phyloP scores from a whole-genome alignment of 2,888 invertebrate genomes.

The Spisula solida region DNA sequence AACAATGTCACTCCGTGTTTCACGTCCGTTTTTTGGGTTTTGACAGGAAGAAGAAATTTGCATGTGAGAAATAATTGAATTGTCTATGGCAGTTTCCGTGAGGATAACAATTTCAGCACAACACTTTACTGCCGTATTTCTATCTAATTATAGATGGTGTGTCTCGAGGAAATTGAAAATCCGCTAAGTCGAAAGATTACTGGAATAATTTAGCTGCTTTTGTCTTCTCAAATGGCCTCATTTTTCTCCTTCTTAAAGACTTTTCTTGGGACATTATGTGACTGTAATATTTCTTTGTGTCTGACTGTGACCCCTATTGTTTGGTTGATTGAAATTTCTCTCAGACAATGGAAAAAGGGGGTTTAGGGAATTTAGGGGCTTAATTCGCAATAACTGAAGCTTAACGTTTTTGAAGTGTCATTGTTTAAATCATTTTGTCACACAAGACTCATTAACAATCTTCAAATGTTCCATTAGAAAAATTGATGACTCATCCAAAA shows the following conservation, averaged over 20 bases:
- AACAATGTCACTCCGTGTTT: not conserved
- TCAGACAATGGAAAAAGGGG: slow-evolving; percentile 36
- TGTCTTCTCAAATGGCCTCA: slow-evolving; percentile 18
- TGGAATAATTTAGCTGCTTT: slow-evolving; percentile 36
- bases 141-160: slow-evolving; percentile 28
- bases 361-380: slow-evolving; percentile 8
- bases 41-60: slow-evolving; percentile 18
- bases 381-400: slow-evolving; percentile 24
- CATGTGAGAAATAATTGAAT: slow-evolving; percentile 42
- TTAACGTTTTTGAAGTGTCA: slow-evolving; percentile 30
- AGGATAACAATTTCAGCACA: slow-evolving; percentile 28
- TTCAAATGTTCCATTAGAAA: not conserved
- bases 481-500: slow-evolving; percentile 17
- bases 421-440: slow-evolving; percentile 34
- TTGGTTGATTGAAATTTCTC: slow-evolving; percentile 24
- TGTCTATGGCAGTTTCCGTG: slow-evolving; percentile 19
- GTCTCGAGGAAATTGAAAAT: slow-evolving; percentile 38
- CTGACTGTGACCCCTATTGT: not conserved
- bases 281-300: slow-evolving; percentile 36
- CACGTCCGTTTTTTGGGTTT: not conserved
- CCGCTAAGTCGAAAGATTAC: slow-evolving; percentile 21
- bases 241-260: slow-evolving; percentile 9
- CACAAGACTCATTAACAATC: not conserved
- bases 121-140: not conserved
- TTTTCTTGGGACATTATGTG: slow-evolving; percentile 18